Evolutionary conservation across 2,888 invertebrate species (phyloP).

Genomic region (Nomada ruficornis): DNA sequence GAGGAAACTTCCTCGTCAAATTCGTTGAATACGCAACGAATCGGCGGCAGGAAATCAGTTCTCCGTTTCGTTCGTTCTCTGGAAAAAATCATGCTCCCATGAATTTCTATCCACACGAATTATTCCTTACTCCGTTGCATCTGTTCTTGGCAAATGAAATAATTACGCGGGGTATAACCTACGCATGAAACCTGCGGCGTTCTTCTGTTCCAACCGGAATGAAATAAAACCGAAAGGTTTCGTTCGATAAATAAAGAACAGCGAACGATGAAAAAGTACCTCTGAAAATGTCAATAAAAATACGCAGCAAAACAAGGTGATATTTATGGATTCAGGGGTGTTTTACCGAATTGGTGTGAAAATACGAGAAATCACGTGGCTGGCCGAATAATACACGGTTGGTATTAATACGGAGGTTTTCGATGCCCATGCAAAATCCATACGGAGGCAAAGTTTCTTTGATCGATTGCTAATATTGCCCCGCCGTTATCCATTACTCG

Average conservation of each 20-base stretch:
- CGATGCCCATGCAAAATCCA: conserved; percentile 29
- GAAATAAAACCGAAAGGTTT: background rate
- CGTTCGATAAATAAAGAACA: background rate
- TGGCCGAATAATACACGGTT: background rate
- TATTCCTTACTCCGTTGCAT: background rate
- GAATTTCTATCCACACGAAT: background rate
- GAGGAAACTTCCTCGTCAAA: background rate
- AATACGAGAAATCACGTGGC: background rate
- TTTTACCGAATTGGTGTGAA: too few species aligned
- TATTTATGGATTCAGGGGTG: too few species aligned
- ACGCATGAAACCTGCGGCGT: too few species aligned
- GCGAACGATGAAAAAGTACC: background rate
- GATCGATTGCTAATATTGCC: conserved; percentile 54
- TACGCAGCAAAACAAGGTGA: too few species aligned
- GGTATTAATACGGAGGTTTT: conserved; percentile 26
- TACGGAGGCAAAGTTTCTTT: conserved; percentile 44
- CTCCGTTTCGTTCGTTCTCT: background rate
- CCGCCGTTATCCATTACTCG: conserved; percentile 42
- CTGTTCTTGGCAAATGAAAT: conserved; percentile 23
- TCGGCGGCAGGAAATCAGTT: background rate
- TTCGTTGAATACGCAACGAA: conserved; percentile 5
- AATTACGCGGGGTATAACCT: conserved; percentile 3
- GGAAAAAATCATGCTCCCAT: background rate
- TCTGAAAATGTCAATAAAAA: background rate
- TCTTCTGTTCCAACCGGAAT: background rate